A percentile compares a stretch with the other conserved stretches of the same genome.
phyloP scores from a whole-genome alignment of 2,888 invertebrate genomes.

The Acrobeloides nanus region DNA sequence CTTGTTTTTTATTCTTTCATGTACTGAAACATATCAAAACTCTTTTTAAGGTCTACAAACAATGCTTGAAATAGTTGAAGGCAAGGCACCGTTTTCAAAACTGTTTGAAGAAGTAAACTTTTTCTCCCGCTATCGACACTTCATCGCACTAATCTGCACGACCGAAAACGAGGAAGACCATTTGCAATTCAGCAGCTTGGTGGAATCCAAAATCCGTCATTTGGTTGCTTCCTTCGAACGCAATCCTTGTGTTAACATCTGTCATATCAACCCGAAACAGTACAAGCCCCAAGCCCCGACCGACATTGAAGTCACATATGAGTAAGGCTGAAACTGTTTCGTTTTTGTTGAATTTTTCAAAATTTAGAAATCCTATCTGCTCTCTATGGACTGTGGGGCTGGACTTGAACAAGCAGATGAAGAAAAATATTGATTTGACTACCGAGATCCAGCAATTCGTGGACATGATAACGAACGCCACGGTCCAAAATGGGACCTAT shows the following conservation, averaged over 20 bases:
- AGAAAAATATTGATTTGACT: constrained; percentile 77
- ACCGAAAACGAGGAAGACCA: constrained; percentile 42
- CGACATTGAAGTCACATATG: constrained; percentile 27
- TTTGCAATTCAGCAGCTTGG: constrained; percentile 54
- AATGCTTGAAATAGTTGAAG: constrained; percentile 72
- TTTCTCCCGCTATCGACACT: constrained; percentile 67
- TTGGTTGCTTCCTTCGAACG: constrained; percentile 80
- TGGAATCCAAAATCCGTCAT: constrained; percentile 89
- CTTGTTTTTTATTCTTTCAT: no score
- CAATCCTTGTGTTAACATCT: constrained; percentile 80
- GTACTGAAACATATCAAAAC: no score
- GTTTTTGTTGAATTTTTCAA: no score
- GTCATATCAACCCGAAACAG: constrained; percentile 90
- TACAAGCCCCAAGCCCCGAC: constrained; percentile 61
- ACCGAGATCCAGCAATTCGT: constrained; percentile 84
- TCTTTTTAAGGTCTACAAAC: constrained; percentile 61
- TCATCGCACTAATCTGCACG: constrained; percentile 63
- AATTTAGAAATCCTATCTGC: constrained; percentile 62
- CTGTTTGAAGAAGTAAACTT: constrained; percentile 90
- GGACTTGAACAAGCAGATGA: constrained; percentile 76
- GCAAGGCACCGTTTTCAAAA: constrained; percentile 79
- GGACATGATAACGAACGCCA: constrained; percentile 60
- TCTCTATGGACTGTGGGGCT: constrained; percentile 94
- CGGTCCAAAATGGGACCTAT: no score
- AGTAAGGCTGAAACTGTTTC: no score